Evolutionary conservation across 2,797 vertebrate species (phyloP), one percentile per base, ranked within the genome.

Genomic region (Aulostomus chinensis): DNA sequence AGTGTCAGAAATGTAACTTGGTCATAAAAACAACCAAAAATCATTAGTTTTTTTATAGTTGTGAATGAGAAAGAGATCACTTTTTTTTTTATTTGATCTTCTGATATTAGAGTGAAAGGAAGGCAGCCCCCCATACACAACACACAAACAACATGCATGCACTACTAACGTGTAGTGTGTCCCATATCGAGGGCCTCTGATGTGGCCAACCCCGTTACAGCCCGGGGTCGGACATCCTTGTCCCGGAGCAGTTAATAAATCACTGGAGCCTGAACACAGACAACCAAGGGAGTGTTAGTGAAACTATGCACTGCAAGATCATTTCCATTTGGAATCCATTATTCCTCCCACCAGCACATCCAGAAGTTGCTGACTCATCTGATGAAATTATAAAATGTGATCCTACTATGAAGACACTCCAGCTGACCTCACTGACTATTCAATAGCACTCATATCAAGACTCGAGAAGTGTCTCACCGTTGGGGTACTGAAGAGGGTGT

Each of bases 211-310:
- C 1, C 95, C 94, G 0, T 90, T 93, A 77, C 95, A 97, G 68
- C 94, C 94, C 4, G 89, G 88, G 37, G 95, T 97, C 35, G 95
- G 95, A 78, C 95, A 97, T 1, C 83, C 87, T 73, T 95, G 94
- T 68, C 93, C 94, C 33, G 80, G 90, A 41, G 88, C 65, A 8
- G 72, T 61, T 30, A 81, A 39, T 41, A 77, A 16, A 25, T 93
- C 93, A 61, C 60, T 83, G 33, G 87, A 73, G 61, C 90, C 94
- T 96, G 64, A 66, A 45, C 28, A 36, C 9, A 43, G 24, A 8
- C 8, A 9, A n/a, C n/a, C n/a, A n/a, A n/a, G n/a, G n/a, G n/a
- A n/a, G n/a, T n/a, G n/a, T 54, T 58, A 41, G 58, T 14, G 35
- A 18, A 49, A 33, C 2, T 47, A n/a, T n/a, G n/a, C n/a, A 42